Percentiles rank a stretch among this genome's conserved stretches.
Evolutionary conservation across 2,113 vertebrate species (phyloP).

Genomic region (Misgurnus mizolepis): DNA sequence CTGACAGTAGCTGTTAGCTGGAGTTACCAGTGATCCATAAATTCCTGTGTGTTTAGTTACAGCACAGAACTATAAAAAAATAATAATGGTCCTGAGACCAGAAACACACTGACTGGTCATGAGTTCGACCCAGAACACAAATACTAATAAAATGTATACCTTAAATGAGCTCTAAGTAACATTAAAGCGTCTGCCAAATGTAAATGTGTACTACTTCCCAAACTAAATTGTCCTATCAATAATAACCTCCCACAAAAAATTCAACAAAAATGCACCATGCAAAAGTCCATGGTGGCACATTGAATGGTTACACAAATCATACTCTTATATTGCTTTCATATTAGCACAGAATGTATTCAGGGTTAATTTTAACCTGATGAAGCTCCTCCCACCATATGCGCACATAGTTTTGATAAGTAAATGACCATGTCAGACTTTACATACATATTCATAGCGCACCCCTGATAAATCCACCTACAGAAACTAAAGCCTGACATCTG

Average conservation of each 20-base stretch:
- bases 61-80: conserved; percentile 68
- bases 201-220: too few relatives aligned
- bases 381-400: background rate
- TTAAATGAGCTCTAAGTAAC: too few relatives aligned
- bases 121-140: background rate
- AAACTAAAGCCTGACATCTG: conserved; percentile 61
- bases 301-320: background rate
- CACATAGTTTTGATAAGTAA: conserved; percentile 12
- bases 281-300: too few relatives aligned
- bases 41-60: conserved; percentile 75
- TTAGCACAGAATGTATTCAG: background rate
- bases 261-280: too few relatives aligned
- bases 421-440: conserved; percentile 36
- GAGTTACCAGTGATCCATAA: conserved; percentile 69
- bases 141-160: too few relatives aligned
- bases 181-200: too few relatives aligned
- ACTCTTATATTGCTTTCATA: background rate
- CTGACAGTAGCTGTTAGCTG: conserved; percentile 66
- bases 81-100: conserved; percentile 48
- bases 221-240: too few relatives aligned
- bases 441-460: conserved; percentile 8
- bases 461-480: conserved; percentile 55
- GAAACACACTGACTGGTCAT: conserved; percentile 18
- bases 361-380: background rate
- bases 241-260: too few relatives aligned